Evolutionary conservation across 1,140 invertebrate species (phyloP), one percentile per base, ranked within the genome.

Genomic region (Delia radicum): DNA sequence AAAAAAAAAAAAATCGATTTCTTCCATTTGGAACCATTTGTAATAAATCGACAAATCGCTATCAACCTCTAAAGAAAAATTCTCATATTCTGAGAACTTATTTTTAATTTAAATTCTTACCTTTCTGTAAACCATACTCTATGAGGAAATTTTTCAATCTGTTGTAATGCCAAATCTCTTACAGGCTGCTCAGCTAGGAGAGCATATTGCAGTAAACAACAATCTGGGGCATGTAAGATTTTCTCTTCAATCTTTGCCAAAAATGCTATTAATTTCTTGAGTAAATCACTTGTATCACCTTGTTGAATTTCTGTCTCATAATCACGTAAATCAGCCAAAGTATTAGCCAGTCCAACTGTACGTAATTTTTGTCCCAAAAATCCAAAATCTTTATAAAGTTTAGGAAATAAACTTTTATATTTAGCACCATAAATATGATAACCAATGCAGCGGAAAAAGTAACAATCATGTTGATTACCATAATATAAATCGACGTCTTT

Each of bases 331-430:
- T 91, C 90, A 7, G 88, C 85, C 24, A 92, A 79, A 2, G 91
- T 81, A 82, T 91, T 90, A 18, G 86, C 87, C 15, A 90, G 83
- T 24, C 89, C 89, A 61, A 87, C 87, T 7, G 87, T 80, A 24
- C 86, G 82, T 62, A 92, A 87, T 83, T 92, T 92, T 61, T 89
- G 86, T 76, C 89, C 88, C 12, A 92, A 79, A 79, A 92, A 92
- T 67, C 88, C 85, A 62, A 92, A 89, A 80, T 92, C 85, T 0
- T 91, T 81, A 80, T 89, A 92, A 4, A 91, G 79, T 10, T 79
- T 79, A 2, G 85, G 81, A 80, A 92, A 91, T 33, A 89, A 81
- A 2, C 83, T 75, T 46, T 81, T 81, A 46, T 88, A 77, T 27
- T 87, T 77, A 1, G 87, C 84, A 74, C 88, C 83, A 76, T 89